Percentiles rank a stretch among this genome's conserved stretches.
Evolutionary conservation across 2,888 invertebrate genomes (phyloP).

Genomic region (Melieria crassipennis): DNA sequence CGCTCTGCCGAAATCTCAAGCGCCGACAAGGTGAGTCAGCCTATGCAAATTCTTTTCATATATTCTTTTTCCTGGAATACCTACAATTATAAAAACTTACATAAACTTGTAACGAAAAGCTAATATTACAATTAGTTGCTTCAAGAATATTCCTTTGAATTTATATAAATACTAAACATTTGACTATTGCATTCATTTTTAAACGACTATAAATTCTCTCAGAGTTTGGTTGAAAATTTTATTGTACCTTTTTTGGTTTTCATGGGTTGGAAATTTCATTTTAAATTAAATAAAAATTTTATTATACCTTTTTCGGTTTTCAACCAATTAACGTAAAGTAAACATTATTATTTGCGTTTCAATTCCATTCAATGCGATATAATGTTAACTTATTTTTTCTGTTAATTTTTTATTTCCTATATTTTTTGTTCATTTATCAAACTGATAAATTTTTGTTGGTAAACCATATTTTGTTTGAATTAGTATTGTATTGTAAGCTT

Average conservation of each 20-base stretch:
- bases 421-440: background rate
- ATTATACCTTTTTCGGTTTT: no score
- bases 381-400: background rate
- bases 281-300: no score
- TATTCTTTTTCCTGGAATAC: background rate
- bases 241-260: no score
- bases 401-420: conserved; percentile 2
- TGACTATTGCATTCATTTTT: conserved; percentile 33
- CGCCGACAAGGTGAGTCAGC: conserved; percentile 78
- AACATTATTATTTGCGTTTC: no score
- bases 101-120: conserved; percentile 6
- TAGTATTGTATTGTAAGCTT: conserved; percentile 11
- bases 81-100: background rate
- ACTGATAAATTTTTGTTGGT: background rate
- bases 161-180: conserved; percentile 25
- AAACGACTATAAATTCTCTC: conserved; percentile 27
- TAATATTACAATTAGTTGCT: conserved; percentile 12
- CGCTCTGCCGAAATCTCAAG: conserved; percentile 69
- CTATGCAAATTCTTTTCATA: background rate
- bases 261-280: no score
- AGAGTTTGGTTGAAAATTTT: conserved; percentile 6
- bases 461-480: background rate
- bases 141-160: conserved; percentile 1
- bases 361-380: no score
- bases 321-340: no score